Base-by-base conservation (phyloP, 1,140 invertebrate genomes). In the Magallana angulata region DNA sequence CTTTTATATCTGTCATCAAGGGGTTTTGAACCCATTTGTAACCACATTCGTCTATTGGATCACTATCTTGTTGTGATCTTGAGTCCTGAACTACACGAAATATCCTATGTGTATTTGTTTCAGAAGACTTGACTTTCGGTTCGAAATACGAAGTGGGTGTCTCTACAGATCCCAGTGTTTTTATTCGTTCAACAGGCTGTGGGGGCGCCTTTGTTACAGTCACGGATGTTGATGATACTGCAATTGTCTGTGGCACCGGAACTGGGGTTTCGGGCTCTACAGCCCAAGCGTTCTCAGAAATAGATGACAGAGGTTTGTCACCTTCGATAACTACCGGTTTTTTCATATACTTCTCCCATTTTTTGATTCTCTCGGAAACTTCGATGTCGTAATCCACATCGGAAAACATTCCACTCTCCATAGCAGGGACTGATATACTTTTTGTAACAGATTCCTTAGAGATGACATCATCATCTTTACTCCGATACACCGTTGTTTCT, bases 331-430 rank as follows among this genome's bases (percentile, higher is more conserved):
- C 80, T 89, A 89, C 87, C 88, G 88, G 85, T 81, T 90, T 90
- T 81, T 93, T 92, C 92, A 93, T 92, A 58, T 89, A 91, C 57
- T 86, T 92, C 81, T 94, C 93, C 93, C 93, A 94, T 58, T 93
- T 93, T 85, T 93, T 93, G 24, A 94, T 91, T 76, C 93, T 87
- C 62, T 94, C 93, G 2, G 93, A 91, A 11, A 94, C 92, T 88
- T 93, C 93, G 48, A 94, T 94, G 82, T 94, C 91, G 82, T 94
- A 94, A 60, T 94, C 93, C 48, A 94, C 93, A 91, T 94, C 93
- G 7, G 93, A 94, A 86, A 94, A 94, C 93, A 94, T 94, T 58
- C 93, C 93, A 30, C 89, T 83, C 62, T 92, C 91, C 30, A 86
- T 48, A 9, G 48, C 30, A 12, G 90, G 91, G 11, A 90, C 64